Evolutionary conservation across 30 jellyfish, hydroid and myxozoan genomes (phyloP).

Genomic region (Aurelia sp.): DNA sequence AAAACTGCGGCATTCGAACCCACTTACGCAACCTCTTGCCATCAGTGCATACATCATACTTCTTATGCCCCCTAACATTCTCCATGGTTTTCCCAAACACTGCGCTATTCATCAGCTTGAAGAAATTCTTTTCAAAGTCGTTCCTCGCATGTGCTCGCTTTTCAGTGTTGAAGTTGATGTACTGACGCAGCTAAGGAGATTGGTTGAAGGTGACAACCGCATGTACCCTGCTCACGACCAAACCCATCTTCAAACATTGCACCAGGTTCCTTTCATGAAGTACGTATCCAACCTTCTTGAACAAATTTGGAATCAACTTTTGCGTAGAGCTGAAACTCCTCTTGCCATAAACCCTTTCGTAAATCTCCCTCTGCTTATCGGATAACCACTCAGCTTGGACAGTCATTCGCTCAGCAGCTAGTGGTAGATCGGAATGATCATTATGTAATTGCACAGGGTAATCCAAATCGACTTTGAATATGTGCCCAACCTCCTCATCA

Average conservation of each 20-base stretch:
- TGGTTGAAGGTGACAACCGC: slow-evolving; percentile 20
- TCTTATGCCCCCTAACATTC: neutral
- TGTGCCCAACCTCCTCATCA: neutral
- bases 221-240: slow-evolving; percentile 9
- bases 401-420: neutral
- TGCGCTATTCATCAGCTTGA: slow-evolving; percentile 13
- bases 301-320: neutral
- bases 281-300: neutral
- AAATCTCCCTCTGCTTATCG: neutral
- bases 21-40: neutral
- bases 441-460: neutral
- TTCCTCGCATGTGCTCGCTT: slow-evolving; percentile 14
- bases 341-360: neutral
- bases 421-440: neutral
- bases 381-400: neutral
- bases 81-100: neutral
- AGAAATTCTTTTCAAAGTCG: slow-evolving; percentile 11
- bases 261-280: slow-evolving; percentile 7
- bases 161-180: neutral
- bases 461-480: slow-evolving; percentile 21
- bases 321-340: neutral
- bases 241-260: slow-evolving; percentile 5
- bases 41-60: neutral
- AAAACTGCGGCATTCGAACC: neutral
- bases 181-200: neutral